phyloP scores from a whole-genome alignment of 2,113 vertebrate genomes.

The Sterrhoptilus dennistouni region DNA sequence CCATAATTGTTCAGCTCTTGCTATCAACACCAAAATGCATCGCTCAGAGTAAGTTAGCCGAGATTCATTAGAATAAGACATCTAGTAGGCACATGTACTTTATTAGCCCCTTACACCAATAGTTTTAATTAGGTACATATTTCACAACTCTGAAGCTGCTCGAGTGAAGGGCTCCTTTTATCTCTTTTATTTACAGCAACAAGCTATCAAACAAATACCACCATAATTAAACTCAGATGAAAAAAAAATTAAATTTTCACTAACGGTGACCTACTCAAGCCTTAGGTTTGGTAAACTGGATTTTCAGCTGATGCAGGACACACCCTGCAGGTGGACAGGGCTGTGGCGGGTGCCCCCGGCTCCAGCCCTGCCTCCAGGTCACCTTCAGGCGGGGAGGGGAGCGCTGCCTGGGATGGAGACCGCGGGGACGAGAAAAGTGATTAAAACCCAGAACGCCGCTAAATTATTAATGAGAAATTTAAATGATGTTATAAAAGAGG shows the following conservation, averaged over 20 bases:
- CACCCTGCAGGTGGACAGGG: too few relatives aligned
- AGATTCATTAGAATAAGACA: slow-evolving; percentile 95
- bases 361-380: too few relatives aligned
- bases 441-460: too few relatives aligned
- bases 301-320: too few relatives aligned
- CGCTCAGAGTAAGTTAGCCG: slow-evolving; percentile 97
- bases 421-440: too few relatives aligned
- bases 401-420: too few relatives aligned
- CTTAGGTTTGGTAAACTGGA: too few relatives aligned
- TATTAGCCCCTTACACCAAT: slow-evolving; percentile 98
- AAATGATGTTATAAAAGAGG: too few relatives aligned
- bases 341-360: too few relatives aligned
- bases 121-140: slow-evolving; percentile 99
- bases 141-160: slow-evolving; percentile 92
- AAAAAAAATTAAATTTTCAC: background rate
- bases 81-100: slow-evolving; percentile 94
- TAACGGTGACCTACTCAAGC: too few relatives aligned
- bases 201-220: slow-evolving; percentile 80
- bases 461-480: too few relatives aligned
- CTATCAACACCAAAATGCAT: slow-evolving; percentile 90
- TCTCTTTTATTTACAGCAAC: slow-evolving; percentile 90
- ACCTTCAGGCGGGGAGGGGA: too few relatives aligned
- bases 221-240: slow-evolving; percentile 79
- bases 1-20: slow-evolving; percentile 92
- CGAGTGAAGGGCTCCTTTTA: slow-evolving; percentile 88